Conservation (phyloP, 1,140 invertebrate species). For the Diabrotica undecimpunctata region DNA sequence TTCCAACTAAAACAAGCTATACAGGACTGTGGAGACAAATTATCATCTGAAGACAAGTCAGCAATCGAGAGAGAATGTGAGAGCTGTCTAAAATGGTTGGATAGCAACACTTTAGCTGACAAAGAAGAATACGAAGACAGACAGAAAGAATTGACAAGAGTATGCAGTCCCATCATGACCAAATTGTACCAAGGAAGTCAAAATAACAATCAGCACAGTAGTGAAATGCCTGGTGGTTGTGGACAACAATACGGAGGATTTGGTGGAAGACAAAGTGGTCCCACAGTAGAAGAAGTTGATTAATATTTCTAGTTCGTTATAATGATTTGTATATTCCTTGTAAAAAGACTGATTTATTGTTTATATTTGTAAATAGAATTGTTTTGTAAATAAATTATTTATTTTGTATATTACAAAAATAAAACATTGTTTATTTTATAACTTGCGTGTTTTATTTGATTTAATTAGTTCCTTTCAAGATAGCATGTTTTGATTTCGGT, state of each 20-base stretch:
- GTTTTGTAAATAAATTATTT: background rate
- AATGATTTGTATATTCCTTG: background rate
- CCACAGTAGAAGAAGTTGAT: conserved; percentile 61
- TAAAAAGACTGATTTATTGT: background rate
- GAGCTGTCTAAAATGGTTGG: conserved; percentile 53
- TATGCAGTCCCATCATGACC: conserved; percentile 50
- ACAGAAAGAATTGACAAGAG: conserved; percentile 46
- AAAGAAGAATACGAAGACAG: conserved; percentile 33
- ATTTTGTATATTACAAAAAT: background rate
- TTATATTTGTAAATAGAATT: background rate
- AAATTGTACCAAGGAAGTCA: conserved; percentile 45
- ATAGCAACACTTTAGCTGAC: conserved; percentile 53
- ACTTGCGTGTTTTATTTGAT: conserved; percentile 7
- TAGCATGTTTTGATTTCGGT: no score
- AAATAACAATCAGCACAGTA: conserved; percentile 58
- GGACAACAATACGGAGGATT: conserved; percentile 45
- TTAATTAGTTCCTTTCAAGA: no score
- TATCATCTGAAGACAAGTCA: conserved; percentile 45
- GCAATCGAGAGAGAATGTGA: conserved; percentile 49
- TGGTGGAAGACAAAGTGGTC: conserved; percentile 39
- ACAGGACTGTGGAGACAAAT: conserved; percentile 51
- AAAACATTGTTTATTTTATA: conserved; percentile 5
- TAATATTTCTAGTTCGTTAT: background rate
- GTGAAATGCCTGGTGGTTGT: conserved; percentile 37
- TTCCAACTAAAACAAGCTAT: conserved; percentile 64